Conservation (phyloP, 2,888 invertebrate genomes). For the Leistus spinibarbis region DNA sequence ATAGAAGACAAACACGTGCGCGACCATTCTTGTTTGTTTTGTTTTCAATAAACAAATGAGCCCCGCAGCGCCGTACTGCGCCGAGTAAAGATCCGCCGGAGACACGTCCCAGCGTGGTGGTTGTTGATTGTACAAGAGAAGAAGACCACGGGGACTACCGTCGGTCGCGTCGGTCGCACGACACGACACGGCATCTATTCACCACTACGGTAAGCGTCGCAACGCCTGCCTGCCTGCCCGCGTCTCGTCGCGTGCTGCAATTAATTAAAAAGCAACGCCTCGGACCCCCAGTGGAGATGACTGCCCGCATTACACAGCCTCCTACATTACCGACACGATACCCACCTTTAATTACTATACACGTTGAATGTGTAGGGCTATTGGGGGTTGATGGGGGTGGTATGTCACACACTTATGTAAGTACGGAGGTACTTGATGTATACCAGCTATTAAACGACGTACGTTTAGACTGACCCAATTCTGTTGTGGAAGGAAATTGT, state of each 20-base stretch:
- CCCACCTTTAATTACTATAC: conserved; percentile 5
- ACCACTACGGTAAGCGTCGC: not conserved
- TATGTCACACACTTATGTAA: not conserved
- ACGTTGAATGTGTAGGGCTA: not conserved
- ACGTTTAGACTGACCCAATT: not conserved
- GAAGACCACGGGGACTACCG: not conserved
- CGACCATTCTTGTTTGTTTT: not conserved
- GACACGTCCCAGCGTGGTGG: not conserved
- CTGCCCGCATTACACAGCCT: conserved; percentile 11
- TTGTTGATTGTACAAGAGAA: conserved; percentile 2
- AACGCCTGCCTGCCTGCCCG: not conserved
- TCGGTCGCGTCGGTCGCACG: not conserved
- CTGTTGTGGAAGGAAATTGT: not conserved
- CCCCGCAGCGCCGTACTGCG: not conserved
- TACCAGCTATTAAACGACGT: not conserved
- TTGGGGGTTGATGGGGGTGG: not conserved
- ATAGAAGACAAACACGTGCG: not conserved
- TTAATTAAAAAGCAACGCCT: conserved; percentile 14
- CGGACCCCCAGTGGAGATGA: not conserved
- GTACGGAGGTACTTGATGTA: not conserved
- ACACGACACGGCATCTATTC: not conserved
- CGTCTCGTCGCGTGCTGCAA: conserved; percentile 8
- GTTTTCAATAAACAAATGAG: not conserved
- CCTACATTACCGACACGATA: conserved; percentile 7
- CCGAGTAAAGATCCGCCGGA: not conserved